A percentile compares a stretch with the other conserved stretches of the same genome.
Conservation (phyloP, 2,888 invertebrate genomes). For the Dichetophora obliterata region DNA sequence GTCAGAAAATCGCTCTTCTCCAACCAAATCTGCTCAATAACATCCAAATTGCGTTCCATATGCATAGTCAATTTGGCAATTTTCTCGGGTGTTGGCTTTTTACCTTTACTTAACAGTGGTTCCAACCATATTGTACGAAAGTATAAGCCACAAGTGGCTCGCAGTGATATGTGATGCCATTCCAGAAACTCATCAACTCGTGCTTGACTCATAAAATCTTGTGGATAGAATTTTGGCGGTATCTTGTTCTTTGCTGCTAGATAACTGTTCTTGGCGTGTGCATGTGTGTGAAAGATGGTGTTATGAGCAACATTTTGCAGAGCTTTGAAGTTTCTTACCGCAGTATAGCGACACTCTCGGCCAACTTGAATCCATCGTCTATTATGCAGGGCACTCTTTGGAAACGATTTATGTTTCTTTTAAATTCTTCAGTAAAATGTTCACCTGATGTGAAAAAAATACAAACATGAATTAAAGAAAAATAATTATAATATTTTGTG, state of each 20-base stretch:
- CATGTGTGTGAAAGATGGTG: not conserved
- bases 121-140: conserved; percentile 72
- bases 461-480: not conserved
- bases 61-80: conserved; percentile 66
- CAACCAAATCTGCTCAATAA: conserved; percentile 75
- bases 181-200: conserved; percentile 79
- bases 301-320: not conserved
- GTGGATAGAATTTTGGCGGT: conserved; percentile 77
- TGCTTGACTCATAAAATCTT: conserved; percentile 73
- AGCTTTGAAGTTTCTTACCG: conserved; percentile 69
- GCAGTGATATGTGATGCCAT: conserved; percentile 78
- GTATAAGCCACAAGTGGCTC: conserved; percentile 73
- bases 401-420: conserved; percentile 73
- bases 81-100: conserved; percentile 67
- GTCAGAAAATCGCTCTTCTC: conserved; percentile 71
- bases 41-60: conserved; percentile 74
- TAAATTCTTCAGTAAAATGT: conserved; percentile 75
- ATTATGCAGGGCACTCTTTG: conserved; percentile 78
- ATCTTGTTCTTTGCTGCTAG: conserved; percentile 63
- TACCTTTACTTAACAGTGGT: conserved; percentile 71
- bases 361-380: conserved; percentile 77
- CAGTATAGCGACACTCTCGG: conserved; percentile 79
- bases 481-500: no score
- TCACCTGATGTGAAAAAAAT: conserved; percentile 68
- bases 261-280: conserved; percentile 50